These are phyloP conservation scores for Boloria selene DNA, from an alignment of 2,888 invertebrate genomes.

Conservation along the genomic window DNA sequence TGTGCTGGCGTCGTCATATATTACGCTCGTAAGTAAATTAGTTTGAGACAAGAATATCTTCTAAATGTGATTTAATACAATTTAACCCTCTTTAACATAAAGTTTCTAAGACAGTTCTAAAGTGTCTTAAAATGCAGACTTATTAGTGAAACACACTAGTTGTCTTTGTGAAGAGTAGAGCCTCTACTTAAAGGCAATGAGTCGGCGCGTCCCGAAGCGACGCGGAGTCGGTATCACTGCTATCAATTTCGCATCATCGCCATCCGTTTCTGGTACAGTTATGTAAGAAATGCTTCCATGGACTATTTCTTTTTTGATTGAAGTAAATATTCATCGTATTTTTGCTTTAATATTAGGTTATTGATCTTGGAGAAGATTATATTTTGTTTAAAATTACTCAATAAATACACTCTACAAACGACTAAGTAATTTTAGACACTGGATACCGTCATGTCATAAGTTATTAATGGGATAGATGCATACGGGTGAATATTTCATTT, in stretches of 20 bases:
- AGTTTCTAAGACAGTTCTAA: slow-evolving; percentile 9
- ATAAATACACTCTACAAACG: no score
- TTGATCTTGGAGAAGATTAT: no score
- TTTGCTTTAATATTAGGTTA: not conserved
- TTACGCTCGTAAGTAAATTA: no score
- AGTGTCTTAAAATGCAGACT: slow-evolving; percentile 2
- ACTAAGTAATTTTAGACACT: no score
- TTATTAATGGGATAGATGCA: no score
- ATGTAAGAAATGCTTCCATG: slow-evolving; percentile 6
- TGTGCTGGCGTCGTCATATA: no score
- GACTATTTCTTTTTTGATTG: not conserved
- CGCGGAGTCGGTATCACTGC: slow-evolving; percentile 19
- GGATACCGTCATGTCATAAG: no score
- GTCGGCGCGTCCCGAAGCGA: not conserved
- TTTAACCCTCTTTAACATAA: not conserved
- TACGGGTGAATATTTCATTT: no score
- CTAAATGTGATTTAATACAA: no score
- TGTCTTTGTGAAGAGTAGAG: slow-evolving; percentile 14
- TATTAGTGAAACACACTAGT: not conserved
- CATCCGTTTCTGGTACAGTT: slow-evolving; percentile 41
- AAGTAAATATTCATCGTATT: no score
- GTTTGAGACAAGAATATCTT: no score
- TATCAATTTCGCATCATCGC: slow-evolving; percentile 53
- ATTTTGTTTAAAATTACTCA: no score
- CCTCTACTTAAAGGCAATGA: slow-evolving; percentile 22